Conservation (phyloP, 2,797 vertebrate species). For the Antennarius maculatus region DNA sequence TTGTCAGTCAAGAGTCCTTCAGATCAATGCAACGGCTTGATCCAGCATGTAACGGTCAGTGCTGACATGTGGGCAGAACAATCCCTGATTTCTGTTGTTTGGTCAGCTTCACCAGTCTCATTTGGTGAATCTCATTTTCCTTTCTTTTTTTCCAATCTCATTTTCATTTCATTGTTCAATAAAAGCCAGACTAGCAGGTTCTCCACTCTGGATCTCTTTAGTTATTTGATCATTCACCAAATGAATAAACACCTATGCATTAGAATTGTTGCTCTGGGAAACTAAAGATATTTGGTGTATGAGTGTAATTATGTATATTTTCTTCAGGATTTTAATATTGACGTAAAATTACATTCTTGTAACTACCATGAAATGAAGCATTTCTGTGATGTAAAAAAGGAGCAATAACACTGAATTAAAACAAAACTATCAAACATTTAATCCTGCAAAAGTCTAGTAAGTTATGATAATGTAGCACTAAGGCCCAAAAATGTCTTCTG, state of each 20-base stretch:
- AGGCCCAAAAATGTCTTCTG: conserved; percentile 36
- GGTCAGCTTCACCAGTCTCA: no score
- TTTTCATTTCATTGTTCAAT: no score
- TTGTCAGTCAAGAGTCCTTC: no score
- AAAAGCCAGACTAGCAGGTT: no score
- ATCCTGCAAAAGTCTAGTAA: conserved; percentile 43
- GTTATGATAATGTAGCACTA: conserved; percentile 24
- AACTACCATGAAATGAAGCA: not conserved
- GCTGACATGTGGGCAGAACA: no score
- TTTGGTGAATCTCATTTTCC: no score
- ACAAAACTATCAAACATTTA: conserved; percentile 35
- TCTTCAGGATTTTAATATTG: not conserved
- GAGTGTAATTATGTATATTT: not conserved
- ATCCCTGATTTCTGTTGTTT: no score
- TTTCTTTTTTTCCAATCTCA: no score
- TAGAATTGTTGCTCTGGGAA: not conserved
- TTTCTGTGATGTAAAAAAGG: conserved; percentile 1
- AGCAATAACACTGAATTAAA: conserved; percentile 6
- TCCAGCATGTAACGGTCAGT: no score
- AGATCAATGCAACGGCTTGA: no score
- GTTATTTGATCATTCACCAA: no score
- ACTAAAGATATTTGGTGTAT: not conserved
- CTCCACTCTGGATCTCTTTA: no score
- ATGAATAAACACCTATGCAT: not conserved
- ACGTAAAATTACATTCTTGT: not conserved